phyloP scores from a whole-genome alignment of 2,797 vertebrate species.

The Scomberomorus guttatus region DNA sequence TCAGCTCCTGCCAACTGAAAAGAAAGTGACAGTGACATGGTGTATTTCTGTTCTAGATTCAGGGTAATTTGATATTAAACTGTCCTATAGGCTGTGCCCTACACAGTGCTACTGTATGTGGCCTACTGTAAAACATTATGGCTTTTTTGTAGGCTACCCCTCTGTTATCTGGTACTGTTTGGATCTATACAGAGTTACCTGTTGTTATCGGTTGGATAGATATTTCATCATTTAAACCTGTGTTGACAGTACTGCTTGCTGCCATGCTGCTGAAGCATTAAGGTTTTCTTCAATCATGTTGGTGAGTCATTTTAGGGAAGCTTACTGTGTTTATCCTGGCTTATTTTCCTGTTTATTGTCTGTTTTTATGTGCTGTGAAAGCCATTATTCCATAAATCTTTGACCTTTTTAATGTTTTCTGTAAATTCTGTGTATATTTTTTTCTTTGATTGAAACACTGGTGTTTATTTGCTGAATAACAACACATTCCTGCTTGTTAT shows the following conservation, averaged over 20 bases:
- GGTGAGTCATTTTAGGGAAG: conserved; percentile 16
- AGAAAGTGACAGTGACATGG: conserved; percentile 50
- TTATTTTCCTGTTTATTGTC: conserved; percentile 21
- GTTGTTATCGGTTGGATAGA: conserved; percentile 30
- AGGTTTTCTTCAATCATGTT: conserved; percentile 56
- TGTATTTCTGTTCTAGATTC: conserved; percentile 40
- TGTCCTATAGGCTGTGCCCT: conserved; percentile 16
- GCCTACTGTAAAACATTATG: conserved; percentile 21
- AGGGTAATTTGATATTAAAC: conserved; percentile 39
- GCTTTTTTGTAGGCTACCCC: conserved; percentile 2
- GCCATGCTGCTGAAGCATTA: conserved; percentile 52
- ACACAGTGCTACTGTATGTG: background rate
- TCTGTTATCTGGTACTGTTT: background rate
- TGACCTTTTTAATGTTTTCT: conserved; percentile 7
- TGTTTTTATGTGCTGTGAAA: conserved; percentile 2
- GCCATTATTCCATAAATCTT: conserved; percentile 10
- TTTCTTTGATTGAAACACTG: background rate
- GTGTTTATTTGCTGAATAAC: conserved; percentile 36
- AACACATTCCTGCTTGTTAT: conserved; percentile 9
- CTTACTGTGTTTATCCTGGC: conserved; percentile 15
- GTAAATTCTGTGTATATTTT: conserved; percentile 9
- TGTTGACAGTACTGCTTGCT: conserved; percentile 50
- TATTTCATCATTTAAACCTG: conserved; percentile 51
- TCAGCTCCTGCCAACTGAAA: conserved; percentile 57
- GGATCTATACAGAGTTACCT: conserved; percentile 23